A percentile compares a stretch with the other conserved stretches of the same genome.
These are phyloP conservation scores for Epirrhoe alternata DNA, from an alignment of 2,888 invertebrate genomes.

Conservation along the genomic window DNA sequence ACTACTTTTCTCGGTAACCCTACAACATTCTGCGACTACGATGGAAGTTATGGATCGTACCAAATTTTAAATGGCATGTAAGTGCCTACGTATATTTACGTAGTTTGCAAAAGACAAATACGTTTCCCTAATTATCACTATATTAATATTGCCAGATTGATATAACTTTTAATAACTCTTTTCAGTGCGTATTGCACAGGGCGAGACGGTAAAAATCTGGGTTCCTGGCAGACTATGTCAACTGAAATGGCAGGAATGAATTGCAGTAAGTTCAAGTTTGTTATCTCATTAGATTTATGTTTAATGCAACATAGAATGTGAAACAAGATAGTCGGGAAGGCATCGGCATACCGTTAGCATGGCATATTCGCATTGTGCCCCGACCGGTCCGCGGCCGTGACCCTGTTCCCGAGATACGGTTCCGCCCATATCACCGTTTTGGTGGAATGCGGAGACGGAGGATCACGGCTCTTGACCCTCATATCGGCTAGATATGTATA, in stretches of 20 bases:
- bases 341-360: conserved; percentile 61
- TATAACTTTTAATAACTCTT: conserved; percentile 21
- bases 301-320: conserved; percentile 29
- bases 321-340: conserved; percentile 48
- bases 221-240: conserved; percentile 77
- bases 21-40: conserved; percentile 85
- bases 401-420: conserved; percentile 75
- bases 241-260: conserved; percentile 71
- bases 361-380: conserved; percentile 65
- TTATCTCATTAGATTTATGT: conserved; percentile 12
- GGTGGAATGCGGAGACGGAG: conserved; percentile 73
- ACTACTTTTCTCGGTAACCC: conserved; percentile 82
- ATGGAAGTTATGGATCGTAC: conserved; percentile 87
- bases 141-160: neutral
- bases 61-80: conserved; percentile 84
- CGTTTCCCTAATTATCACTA: neutral
- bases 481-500: conserved; percentile 42
- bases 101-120: neutral
- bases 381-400: conserved; percentile 78
- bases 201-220: conserved; percentile 84
- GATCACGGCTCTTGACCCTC: conserved; percentile 54
- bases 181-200: conserved; percentile 86
- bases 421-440: conserved; percentile 63
- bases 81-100: too few relatives aligned
- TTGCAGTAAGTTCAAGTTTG: conserved; percentile 84